Base-by-base conservation (phyloP, 2,113 vertebrate species). In the Bostrychus sinensis region DNA sequence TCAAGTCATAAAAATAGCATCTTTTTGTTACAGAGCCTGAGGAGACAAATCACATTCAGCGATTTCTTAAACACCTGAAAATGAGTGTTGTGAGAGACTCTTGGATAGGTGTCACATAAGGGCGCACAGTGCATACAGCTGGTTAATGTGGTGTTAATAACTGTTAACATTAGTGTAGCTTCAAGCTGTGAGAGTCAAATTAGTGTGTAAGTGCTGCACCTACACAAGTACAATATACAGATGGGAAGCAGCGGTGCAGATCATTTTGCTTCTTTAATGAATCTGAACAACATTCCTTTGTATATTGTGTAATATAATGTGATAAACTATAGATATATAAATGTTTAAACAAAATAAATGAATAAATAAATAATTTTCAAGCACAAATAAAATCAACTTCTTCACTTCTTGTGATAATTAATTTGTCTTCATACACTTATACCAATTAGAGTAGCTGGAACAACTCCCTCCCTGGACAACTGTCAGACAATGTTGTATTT, bases 11-110 rank as follows among this genome's bases (percentile, higher is more conserved):
- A 89, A 93, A 91, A 87, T 66, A 82, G 81, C 80, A 70, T 50
- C 45, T 3, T 22, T 81, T 70, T 90, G 74, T 50, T 57, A 82
- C 75, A 81, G 53, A 65, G 79, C 84, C 89, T 9, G 42, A 45
- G 84, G 92, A 92, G 77, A 90, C 54, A 79, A 23, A 77, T 78
- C 89, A 77, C 83, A 92, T 93, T 94, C 92, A 75, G 60, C 68
- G 77, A 91, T 91, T 80, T 92, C 59, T 91, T 92, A 91, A 95
- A 93, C 91, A 92, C 89, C 81, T 89, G 78, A 87, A 93, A 92
- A 93, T 93, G 92, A 91, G 68, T 79, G 89, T 81, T 74, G 91
- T 71, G 34, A 80, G 81, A 90, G 90, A 75, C 88, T 89, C 87
- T 78, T 71, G 75, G 65, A 80, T 60, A 71, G 86, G 86, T 89